Conservation (phyloP, 2,888 invertebrate species). For the Xanthorhoe spadicearia region DNA sequence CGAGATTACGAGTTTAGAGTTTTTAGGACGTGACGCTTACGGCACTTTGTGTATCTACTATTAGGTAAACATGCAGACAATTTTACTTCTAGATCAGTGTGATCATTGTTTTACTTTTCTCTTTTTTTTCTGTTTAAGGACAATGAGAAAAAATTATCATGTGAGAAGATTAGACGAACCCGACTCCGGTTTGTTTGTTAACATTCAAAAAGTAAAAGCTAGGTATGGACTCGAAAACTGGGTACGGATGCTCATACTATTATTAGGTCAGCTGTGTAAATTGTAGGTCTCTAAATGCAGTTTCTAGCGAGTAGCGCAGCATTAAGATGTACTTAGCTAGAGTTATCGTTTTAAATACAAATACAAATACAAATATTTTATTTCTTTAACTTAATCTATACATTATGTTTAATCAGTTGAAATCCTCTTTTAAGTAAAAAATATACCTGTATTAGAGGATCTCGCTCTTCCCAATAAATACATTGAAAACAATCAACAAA, state of each 20-base stretch:
- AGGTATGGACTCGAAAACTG: background rate
- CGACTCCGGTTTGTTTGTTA: background rate
- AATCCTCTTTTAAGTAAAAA: too few species aligned
- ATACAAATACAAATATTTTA: too few species aligned
- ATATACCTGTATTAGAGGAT: too few species aligned
- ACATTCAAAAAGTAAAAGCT: background rate
- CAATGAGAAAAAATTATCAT: slow-evolving; percentile 7
- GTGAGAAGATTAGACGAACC: background rate
- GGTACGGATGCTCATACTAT: background rate
- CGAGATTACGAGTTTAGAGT: slow-evolving; percentile 57
- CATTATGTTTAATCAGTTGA: too few species aligned
- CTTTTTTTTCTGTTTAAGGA: slow-evolving; percentile 12
- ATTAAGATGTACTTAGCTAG: too few species aligned
- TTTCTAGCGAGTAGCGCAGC: too few species aligned
- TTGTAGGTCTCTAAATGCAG: background rate
- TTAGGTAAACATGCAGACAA: slow-evolving; percentile 44
- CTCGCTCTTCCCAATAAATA: too few species aligned
- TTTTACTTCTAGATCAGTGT: slow-evolving; percentile 12
- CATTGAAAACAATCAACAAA: background rate
- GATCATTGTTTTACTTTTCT: slow-evolving; percentile 13
- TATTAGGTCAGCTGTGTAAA: background rate
- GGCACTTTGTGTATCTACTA: slow-evolving; percentile 55
- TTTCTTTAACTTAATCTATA: too few species aligned
- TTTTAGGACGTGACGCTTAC: slow-evolving; percentile 71
- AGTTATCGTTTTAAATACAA: background rate